These are phyloP conservation scores for Drosophila nikananu DNA, from an alignment of 1,140 invertebrate species.

Conservation along the genomic window DNA sequence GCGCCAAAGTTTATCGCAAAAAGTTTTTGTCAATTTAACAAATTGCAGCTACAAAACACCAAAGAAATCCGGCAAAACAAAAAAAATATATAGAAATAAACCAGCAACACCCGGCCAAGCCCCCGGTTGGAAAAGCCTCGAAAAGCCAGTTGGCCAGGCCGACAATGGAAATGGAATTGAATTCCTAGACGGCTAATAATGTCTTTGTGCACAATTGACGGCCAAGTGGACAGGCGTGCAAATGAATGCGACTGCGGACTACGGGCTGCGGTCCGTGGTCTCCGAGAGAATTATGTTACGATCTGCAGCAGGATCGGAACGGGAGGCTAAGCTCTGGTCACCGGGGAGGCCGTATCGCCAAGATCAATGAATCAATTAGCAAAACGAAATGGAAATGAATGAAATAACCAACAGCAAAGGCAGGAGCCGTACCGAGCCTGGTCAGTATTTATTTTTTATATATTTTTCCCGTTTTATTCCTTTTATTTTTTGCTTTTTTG, in stretches of 20 bases:
- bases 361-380: constrained; percentile 84
- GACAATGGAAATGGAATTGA: constrained; percentile 81
- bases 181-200: constrained; percentile 83
- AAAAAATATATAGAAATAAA: neutral
- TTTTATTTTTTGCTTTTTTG: neutral
- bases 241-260: constrained; percentile 59
- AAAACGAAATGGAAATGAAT: constrained; percentile 79
- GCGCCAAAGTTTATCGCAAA: constrained; percentile 79
- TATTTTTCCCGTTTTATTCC: constrained; percentile 2
- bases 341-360: constrained; percentile 65
- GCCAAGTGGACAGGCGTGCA: constrained; percentile 73
- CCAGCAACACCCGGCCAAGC: constrained; percentile 42
- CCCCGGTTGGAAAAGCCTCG: constrained; percentile 32
- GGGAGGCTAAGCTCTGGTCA: constrained; percentile 36
- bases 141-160: constrained; percentile 45
- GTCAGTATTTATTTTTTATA: constrained; percentile 26
- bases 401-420: constrained; percentile 53
- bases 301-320: constrained; percentile 35
- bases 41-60: constrained; percentile 65
- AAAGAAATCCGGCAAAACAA: constrained; percentile 17
- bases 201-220: constrained; percentile 83
- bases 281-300: constrained; percentile 75
- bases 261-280: neutral
- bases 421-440: constrained; percentile 13
- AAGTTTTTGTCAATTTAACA: constrained; percentile 83